These are phyloP conservation scores for Bradypodion pumilum DNA, from an alignment of 2,797 vertebrate genomes.

Conservation along the genomic window DNA sequence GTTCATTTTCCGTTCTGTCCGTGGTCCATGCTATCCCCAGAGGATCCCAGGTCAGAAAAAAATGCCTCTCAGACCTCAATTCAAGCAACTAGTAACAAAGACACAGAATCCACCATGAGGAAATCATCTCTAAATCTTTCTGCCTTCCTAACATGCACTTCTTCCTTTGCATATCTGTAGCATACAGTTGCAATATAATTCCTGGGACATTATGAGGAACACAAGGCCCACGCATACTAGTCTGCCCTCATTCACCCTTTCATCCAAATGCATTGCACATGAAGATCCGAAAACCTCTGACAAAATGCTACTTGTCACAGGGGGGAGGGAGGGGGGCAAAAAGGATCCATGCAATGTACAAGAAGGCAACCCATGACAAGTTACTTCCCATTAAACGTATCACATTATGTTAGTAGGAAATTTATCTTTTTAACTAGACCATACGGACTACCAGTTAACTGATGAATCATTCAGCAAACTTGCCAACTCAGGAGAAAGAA, in stretches of 20 bases:
- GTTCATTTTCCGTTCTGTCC: too few species aligned
- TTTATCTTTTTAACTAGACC: conserved; percentile 6
- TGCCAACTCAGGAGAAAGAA: conserved; percentile 58
- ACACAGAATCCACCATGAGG: background rate
- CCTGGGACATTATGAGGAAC: background rate
- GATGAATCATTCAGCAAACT: conserved; percentile 47
- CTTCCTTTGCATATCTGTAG: too few species aligned
- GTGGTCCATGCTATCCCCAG: too few species aligned
- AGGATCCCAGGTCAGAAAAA: too few species aligned
- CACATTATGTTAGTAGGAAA: conserved; percentile 10
- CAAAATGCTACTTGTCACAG: background rate
- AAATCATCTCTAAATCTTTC: too few species aligned
- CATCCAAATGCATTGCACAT: background rate
- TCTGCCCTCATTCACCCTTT: background rate
- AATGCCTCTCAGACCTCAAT: too few species aligned
- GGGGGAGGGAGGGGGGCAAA: background rate
- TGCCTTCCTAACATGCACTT: too few species aligned
- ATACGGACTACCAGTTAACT: conserved; percentile 44
- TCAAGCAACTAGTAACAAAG: too few species aligned
- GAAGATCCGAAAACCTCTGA: background rate
- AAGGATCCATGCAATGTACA: background rate
- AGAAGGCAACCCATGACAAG: background rate
- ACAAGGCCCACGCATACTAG: background rate
- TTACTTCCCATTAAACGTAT: background rate
- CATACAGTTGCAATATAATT: too few species aligned